phyloP scores from a whole-genome alignment of 2,113 vertebrate genomes.

The Syngnathoides biaculeatus region DNA sequence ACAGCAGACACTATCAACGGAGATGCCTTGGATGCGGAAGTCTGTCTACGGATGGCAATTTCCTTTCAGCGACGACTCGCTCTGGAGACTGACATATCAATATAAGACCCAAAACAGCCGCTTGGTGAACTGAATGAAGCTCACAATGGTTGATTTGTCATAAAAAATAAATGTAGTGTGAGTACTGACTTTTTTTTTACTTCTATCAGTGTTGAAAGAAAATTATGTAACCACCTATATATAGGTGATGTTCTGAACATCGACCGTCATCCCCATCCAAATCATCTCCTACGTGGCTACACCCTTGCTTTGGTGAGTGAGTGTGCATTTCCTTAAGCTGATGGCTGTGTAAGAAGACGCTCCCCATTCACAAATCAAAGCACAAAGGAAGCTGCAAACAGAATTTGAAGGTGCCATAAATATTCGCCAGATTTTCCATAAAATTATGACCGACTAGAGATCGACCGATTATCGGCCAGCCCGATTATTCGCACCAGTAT shows the following conservation, averaged over 20 bases:
- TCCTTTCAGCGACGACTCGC: slow-evolving; percentile 47
- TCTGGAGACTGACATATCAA: slow-evolving; percentile 42
- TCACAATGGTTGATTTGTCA: slow-evolving; percentile 26
- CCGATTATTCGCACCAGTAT: too few relatives aligned
- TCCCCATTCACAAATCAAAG: slow-evolving; percentile 31
- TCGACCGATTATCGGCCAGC: too few relatives aligned
- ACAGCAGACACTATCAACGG: slow-evolving; percentile 41
- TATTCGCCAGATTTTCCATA: neutral
- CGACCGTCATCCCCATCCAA: slow-evolving; percentile 21
- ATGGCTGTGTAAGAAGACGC: slow-evolving; percentile 44
- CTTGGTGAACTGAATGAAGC: slow-evolving; percentile 15
- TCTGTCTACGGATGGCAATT: slow-evolving; percentile 43
- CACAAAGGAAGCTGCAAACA: slow-evolving; percentile 43
- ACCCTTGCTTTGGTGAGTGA: slow-evolving; percentile 34
- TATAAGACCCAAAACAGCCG: slow-evolving; percentile 35
- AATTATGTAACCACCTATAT: slow-evolving; percentile 10
- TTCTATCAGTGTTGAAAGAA: slow-evolving; percentile 31
- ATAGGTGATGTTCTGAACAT: slow-evolving; percentile 5
- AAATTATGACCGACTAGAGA: slow-evolving; percentile 12
- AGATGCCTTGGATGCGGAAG: slow-evolving; percentile 46
- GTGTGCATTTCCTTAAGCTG: slow-evolving; percentile 57
- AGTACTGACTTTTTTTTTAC: slow-evolving; percentile 1
- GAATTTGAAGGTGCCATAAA: slow-evolving; percentile 32
- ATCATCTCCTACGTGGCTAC: slow-evolving; percentile 34
- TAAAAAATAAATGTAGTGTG: slow-evolving; percentile 9